These are phyloP conservation scores for Eleginops maclovinus DNA, from an alignment of 2,113 vertebrate genomes.

Conservation along the genomic window DNA sequence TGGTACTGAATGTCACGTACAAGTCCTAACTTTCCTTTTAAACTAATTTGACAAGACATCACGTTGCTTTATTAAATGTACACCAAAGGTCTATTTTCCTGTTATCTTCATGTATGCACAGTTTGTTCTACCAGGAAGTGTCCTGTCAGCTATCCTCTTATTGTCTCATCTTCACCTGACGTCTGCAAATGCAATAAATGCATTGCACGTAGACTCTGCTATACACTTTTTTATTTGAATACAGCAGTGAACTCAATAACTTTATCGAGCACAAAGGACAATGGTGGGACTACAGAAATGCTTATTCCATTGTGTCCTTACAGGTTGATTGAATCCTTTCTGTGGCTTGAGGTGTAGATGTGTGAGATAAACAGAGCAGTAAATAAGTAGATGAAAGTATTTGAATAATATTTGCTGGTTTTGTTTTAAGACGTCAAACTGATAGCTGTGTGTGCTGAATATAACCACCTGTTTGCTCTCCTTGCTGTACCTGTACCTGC, in stretches of 20 bases:
- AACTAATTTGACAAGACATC: not conserved
- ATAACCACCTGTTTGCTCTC: constrained; percentile 64
- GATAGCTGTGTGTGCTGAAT: constrained; percentile 2
- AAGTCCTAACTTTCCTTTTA: not conserved
- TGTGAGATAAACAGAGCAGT: not conserved
- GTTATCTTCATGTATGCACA: constrained; percentile 48
- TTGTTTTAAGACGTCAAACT: constrained; percentile 3
- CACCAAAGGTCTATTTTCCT: constrained; percentile 41
- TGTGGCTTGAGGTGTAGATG: not conserved
- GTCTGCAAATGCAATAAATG: constrained; percentile 1
- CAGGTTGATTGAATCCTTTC: not conserved
- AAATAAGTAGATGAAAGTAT: not conserved
- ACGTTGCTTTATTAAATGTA: not conserved
- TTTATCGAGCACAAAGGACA: not conserved
- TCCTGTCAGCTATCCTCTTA: constrained; percentile 33
- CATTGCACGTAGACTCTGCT: constrained; percentile 4
- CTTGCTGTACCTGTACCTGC: constrained; percentile 45
- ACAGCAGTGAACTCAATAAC: not conserved
- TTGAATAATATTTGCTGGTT: constrained; percentile 26
- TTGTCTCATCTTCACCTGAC: constrained; percentile 23
- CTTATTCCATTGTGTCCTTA: not conserved
- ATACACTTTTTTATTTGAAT: constrained; percentile 9
- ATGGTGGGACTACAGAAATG: too few species aligned
- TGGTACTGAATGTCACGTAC: too few species aligned
- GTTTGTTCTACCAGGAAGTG: constrained; percentile 40